These are phyloP conservation scores for Verasper variegatus DNA, from an alignment of 2,113 vertebrate genomes.

Conservation along the genomic window DNA sequence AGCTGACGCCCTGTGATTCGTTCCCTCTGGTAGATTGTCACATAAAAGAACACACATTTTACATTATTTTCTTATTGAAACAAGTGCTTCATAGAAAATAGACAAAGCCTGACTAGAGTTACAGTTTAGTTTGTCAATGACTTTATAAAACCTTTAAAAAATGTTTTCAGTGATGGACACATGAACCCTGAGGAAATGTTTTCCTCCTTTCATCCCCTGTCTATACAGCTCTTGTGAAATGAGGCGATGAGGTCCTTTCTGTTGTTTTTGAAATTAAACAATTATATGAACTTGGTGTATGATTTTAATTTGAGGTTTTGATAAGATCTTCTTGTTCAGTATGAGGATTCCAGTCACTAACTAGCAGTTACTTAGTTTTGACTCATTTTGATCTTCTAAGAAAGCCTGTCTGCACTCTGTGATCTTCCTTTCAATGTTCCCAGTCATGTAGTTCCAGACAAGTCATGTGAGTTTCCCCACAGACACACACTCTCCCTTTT, in stretches of 20 bases:
- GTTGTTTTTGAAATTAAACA: conserved; percentile 3
- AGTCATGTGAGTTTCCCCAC: not conserved
- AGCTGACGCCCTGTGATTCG: not conserved
- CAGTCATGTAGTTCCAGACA: not conserved
- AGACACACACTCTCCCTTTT: conserved; percentile 3
- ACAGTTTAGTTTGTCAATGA: not conserved
- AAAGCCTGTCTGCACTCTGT: not conserved
- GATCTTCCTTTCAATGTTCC: not conserved
- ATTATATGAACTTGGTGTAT: conserved; percentile 13
- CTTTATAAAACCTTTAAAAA: not conserved
- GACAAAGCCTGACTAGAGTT: no score
- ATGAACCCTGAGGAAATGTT: not conserved
- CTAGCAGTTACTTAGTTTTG: not conserved
- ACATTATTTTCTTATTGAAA: not conserved
- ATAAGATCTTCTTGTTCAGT: conserved; percentile 10
- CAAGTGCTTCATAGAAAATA: not conserved
- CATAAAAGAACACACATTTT: not conserved
- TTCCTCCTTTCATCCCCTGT: not conserved
- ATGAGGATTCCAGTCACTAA: conserved; percentile 14
- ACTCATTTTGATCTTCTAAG: conserved; percentile 5
- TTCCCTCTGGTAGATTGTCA: not conserved
- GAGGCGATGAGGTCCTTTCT: conserved; percentile 41
- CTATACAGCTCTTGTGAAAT: no score
- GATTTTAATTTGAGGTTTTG: not conserved
- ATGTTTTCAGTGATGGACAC: no score